A percentile compares a stretch with the other conserved stretches of the same genome.
Evolutionary conservation across 2,888 invertebrate genomes (phyloP).

Genomic region (Callinectes sapidus): DNA sequence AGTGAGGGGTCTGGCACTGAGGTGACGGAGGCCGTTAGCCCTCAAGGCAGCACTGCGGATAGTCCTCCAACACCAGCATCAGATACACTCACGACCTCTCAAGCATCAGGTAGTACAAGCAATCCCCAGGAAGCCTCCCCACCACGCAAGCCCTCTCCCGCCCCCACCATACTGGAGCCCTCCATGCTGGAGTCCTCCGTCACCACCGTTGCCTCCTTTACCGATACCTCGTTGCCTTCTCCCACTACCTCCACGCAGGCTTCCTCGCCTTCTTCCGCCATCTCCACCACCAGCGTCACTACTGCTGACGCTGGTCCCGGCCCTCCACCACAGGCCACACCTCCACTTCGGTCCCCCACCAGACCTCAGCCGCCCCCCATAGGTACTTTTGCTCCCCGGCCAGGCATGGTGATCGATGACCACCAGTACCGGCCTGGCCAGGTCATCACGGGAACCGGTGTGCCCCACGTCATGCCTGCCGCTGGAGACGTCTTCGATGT

Average conservation of each 20-base stretch:
- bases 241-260: conserved; percentile 13
- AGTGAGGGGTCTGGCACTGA: neutral
- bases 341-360: neutral
- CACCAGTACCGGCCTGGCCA: conserved; percentile 62
- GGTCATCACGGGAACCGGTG: conserved; percentile 56
- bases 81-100: neutral
- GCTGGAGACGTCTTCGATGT: conserved; percentile 70
- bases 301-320: neutral
- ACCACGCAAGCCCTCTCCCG: neutral
- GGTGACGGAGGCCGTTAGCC: neutral
- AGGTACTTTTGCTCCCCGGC: conserved; percentile 42
- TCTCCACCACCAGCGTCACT: conserved; percentile 13
- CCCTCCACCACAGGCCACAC: neutral
- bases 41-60: neutral
- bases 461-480: conserved; percentile 44
- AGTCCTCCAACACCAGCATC: neutral
- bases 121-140: neutral
- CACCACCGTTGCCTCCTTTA: neutral
- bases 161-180: conserved; percentile 27
- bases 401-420: conserved; percentile 69
- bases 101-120: neutral
- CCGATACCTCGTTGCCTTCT: conserved; percentile 22
- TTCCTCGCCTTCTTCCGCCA: neutral
- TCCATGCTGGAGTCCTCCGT: conserved; percentile 31
- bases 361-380: neutral